Conservation (phyloP, 2,888 invertebrate genomes). For the Proisotoma minuta region DNA sequence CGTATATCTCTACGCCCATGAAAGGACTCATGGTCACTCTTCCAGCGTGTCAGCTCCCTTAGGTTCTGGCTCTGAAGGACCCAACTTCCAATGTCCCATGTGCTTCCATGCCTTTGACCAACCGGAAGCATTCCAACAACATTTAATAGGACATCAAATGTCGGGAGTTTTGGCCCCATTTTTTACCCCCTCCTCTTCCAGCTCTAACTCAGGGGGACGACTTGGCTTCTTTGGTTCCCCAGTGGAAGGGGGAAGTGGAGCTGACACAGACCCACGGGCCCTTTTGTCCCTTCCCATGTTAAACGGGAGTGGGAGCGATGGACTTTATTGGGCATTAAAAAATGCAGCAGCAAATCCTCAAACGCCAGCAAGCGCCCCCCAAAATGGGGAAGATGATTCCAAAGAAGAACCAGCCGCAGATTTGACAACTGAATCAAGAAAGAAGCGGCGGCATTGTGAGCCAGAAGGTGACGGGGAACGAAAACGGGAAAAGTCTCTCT, state of each 20-base stretch:
- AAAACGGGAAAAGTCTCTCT: slow-evolving; percentile 25
- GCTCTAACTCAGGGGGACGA: slow-evolving; percentile 22
- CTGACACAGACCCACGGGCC: slow-evolving; percentile 2
- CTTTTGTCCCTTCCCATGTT: slow-evolving; percentile 28
- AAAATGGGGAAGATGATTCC: slow-evolving; percentile 20
- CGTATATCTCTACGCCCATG: slow-evolving; percentile 86
- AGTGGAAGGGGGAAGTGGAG: slow-evolving; percentile 7
- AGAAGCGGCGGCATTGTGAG: slow-evolving; percentile 6
- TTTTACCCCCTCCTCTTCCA: slow-evolving; percentile 35
- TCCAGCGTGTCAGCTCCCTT: slow-evolving; percentile 22
- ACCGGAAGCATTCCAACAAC: slow-evolving; percentile 60
- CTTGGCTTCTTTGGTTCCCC: slow-evolving; percentile 25
- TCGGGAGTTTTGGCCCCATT: slow-evolving; percentile 49
- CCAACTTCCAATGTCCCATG: slow-evolving; percentile 57
- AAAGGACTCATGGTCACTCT: slow-evolving; percentile 65
- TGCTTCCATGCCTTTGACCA: slow-evolving; percentile 59
- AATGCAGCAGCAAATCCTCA: slow-evolving; percentile 8
- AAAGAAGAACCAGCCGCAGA: slow-evolving; percentile 46
- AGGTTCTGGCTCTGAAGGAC: slow-evolving; percentile 8
- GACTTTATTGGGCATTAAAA: slow-evolving; percentile 36
- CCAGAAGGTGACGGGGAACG: slow-evolving; percentile 48
- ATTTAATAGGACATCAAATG: slow-evolving; percentile 60
- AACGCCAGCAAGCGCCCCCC: not conserved
- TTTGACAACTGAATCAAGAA: slow-evolving; percentile 25
- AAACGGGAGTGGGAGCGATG: slow-evolving; percentile 31